phyloP scores from a whole-genome alignment of 2,797 vertebrate genomes.

The Hoplostethus atlanticus region DNA sequence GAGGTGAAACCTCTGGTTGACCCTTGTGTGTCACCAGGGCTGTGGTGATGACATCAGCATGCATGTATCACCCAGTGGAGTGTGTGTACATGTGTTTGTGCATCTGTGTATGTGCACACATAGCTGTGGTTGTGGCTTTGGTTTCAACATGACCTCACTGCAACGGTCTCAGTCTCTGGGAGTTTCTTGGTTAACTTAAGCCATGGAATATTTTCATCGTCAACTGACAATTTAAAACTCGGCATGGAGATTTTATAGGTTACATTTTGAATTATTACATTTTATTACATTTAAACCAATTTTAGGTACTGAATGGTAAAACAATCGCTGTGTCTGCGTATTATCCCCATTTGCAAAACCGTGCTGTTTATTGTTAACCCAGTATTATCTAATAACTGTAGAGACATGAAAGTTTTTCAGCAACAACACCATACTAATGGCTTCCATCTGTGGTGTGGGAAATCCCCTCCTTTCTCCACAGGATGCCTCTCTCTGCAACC shows the following conservation, averaged over 20 bases:
- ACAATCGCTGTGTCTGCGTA: constrained; percentile 75
- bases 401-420: constrained; percentile 82
- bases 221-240: constrained; percentile 75
- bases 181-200: constrained; percentile 75
- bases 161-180: constrained; percentile 68
- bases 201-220: constrained; percentile 78
- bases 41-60: constrained; percentile 78
- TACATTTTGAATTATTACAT: constrained; percentile 71
- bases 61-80: constrained; percentile 72
- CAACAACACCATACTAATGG: constrained; percentile 82
- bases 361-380: constrained; percentile 81
- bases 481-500: constrained; percentile 60
- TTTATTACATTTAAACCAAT: constrained; percentile 75
- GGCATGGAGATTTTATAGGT: constrained; percentile 72
- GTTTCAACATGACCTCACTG: constrained; percentile 75
- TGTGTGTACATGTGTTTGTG: constrained; percentile 57
- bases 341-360: constrained; percentile 77
- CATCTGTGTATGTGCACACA: constrained; percentile 65
- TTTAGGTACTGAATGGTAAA: constrained; percentile 70
- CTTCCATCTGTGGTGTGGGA: constrained; percentile 84
- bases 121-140: constrained; percentile 81
- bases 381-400: constrained; percentile 83
- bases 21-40: constrained; percentile 65
- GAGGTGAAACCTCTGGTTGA: constrained; percentile 71
- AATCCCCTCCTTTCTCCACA: constrained; percentile 81